A percentile compares a stretch with the other conserved stretches of the same genome.
phyloP scores from a whole-genome alignment of 1,140 invertebrate genomes.

The Thaumatotibia leucotreta region DNA sequence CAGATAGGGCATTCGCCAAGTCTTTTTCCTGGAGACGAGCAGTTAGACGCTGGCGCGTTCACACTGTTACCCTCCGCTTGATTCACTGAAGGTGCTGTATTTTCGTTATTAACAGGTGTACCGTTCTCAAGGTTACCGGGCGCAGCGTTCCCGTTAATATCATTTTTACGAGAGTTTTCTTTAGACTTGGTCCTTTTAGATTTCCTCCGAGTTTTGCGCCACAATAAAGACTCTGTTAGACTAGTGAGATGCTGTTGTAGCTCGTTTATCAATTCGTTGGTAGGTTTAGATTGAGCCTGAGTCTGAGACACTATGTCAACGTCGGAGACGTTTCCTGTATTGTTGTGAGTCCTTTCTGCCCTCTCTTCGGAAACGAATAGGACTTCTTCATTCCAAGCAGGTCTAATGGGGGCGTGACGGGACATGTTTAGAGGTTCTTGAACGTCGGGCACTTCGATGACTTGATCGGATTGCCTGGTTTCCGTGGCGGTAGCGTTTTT shows the following conservation, averaged over 20 bases:
- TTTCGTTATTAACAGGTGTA: background rate
- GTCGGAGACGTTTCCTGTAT: background rate
- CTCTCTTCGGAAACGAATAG: background rate
- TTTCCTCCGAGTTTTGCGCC: background rate
- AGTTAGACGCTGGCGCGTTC: background rate
- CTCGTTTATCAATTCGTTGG: background rate
- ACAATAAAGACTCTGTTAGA: background rate
- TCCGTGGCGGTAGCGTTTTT: background rate
- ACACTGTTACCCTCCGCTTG: background rate
- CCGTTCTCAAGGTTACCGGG: background rate
- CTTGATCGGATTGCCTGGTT: background rate
- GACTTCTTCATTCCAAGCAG: background rate
- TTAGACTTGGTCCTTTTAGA: background rate
- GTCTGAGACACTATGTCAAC: background rate
- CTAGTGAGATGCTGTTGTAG: background rate
- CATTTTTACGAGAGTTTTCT: background rate
- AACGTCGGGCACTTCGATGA: background rate
- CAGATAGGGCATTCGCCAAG: slow-evolving; percentile 10
- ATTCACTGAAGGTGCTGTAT: background rate
- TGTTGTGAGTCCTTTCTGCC: background rate
- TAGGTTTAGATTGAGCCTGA: too few species aligned
- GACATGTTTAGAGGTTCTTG: background rate
- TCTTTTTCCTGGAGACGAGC: too few species aligned
- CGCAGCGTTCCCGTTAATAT: background rate
- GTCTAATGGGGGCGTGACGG: background rate